These are phyloP conservation scores for Nymphalis polychloros DNA, from an alignment of 2,888 invertebrate species.

Conservation along the genomic window DNA sequence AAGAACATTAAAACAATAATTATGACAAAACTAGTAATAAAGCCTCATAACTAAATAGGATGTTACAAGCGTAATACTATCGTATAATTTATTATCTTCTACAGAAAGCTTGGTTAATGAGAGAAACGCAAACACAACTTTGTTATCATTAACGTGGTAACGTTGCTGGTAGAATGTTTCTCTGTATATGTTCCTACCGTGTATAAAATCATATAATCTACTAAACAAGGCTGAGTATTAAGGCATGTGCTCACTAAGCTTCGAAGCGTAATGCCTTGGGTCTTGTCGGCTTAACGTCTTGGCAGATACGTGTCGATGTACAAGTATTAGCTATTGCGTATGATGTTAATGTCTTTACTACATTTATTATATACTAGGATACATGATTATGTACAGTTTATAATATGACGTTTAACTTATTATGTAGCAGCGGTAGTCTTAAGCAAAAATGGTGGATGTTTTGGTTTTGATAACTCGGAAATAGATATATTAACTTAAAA, in stretches of 20 bases:
- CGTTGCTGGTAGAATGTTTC: constrained; percentile 1
- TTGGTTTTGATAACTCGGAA: too few relatives aligned
- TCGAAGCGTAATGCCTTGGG: not conserved
- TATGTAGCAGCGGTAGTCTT: too few relatives aligned
- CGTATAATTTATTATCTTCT: not conserved
- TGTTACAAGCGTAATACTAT: not conserved
- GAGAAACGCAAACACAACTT: constrained; percentile 8
- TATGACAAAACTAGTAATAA: too few relatives aligned
- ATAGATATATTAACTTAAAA: too few relatives aligned
- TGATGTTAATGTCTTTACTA: not conserved
- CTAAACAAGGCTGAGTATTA: constrained; percentile 1
- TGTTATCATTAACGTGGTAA: constrained; percentile 4
- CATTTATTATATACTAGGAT: too few relatives aligned
- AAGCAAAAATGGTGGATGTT: too few relatives aligned
- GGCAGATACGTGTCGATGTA: constrained; percentile 8
- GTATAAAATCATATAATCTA: constrained; percentile 5
- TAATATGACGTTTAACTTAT: too few relatives aligned
- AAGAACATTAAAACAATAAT: too few relatives aligned
- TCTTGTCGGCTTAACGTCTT: constrained; percentile 11
- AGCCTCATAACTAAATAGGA: not conserved
- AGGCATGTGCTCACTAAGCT: constrained; percentile 5
- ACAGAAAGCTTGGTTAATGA: constrained; percentile 5
- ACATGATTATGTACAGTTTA: too few relatives aligned
- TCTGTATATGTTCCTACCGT: not conserved
- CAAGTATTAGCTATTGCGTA: not conserved